A percentile compares a stretch with the other conserved stretches of the same genome.
Conservation (phyloP, 2,888 invertebrate genomes). For the Pristionchus fissidentatus region DNA sequence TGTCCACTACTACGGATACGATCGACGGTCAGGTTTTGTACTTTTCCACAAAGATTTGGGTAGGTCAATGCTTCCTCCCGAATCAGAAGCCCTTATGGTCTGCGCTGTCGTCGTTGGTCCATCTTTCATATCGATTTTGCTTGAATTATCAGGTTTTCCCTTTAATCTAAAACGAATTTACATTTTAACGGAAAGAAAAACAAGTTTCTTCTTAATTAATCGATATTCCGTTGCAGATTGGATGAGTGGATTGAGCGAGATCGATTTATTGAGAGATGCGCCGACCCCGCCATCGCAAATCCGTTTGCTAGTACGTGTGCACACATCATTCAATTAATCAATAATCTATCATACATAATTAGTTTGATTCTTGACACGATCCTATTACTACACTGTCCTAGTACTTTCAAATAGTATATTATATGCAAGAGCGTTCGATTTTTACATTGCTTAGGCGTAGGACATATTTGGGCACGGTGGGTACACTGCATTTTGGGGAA, state of each 20-base stretch:
- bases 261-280: constrained; percentile 18
- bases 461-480: too few species aligned
- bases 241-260: constrained; percentile 72
- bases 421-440: too few species aligned
- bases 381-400: too few species aligned
- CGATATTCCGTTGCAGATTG: constrained; percentile 51
- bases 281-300: neutral
- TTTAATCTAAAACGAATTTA: neutral
- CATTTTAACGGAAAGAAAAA: neutral
- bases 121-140: neutral
- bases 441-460: too few species aligned
- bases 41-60: neutral
- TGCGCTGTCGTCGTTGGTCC: neutral
- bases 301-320: too few species aligned
- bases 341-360: too few species aligned
- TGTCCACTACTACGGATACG: constrained; percentile 69
- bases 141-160: neutral
- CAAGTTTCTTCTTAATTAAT: neutral
- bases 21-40: constrained; percentile 56
- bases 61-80: too few species aligned
- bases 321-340: too few species aligned
- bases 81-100: neutral
- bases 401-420: too few species aligned
- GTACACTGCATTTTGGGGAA: too few species aligned
- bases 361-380: too few species aligned